Base-by-base conservation (phyloP, 2,113 vertebrate species). In the Melanotaenia duboulayi region DNA sequence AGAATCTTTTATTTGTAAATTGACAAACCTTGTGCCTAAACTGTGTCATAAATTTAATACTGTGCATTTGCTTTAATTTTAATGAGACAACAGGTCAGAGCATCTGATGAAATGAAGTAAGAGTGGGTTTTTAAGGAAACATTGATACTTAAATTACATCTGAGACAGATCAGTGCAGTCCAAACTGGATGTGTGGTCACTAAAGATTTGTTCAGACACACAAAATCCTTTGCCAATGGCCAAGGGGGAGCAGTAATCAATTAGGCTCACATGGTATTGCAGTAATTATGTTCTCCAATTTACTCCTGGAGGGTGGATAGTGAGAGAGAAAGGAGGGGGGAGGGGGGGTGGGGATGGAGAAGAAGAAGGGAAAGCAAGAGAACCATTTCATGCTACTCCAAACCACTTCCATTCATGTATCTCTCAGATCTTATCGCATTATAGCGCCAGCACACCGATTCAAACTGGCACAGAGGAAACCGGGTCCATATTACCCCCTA, bases 391-490 rank as follows among this genome's bases (percentile, higher is more conserved):
- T 90, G 91, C 90, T 90, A 80, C 82, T 91, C 91, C 85, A 92
- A 92, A 94, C 90, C 90, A 91, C 92, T 91, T 92, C 90, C 90
- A 90, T 87, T 84, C 89, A 88, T 75, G 85, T 87, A 92, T 93
- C 87, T 88, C 85, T 89, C 80, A 87, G 93, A 92, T 93, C 86
- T 71, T 87, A 92, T 92, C 91, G 69, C 84, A 84, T 92, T 90
- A 91, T 80, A 89, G 86, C 68, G 66, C 77, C 83, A 79, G 83
- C 44, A 24, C 83, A 65, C 86, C 68, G 54, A 92, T 90, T 90
- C 78, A 83, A 90, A 79, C 90, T 91, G 91, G 92, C 92, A 92
- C 58, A 11, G 86, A 90, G 91, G 90, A 91, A 93, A 91, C 88
- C 75, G 87, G 90, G 82, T 90, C 90, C 88, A 87, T 63, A 91